phyloP scores from a whole-genome alignment of 2,888 invertebrate species.

The Pediacus dermestoides region DNA sequence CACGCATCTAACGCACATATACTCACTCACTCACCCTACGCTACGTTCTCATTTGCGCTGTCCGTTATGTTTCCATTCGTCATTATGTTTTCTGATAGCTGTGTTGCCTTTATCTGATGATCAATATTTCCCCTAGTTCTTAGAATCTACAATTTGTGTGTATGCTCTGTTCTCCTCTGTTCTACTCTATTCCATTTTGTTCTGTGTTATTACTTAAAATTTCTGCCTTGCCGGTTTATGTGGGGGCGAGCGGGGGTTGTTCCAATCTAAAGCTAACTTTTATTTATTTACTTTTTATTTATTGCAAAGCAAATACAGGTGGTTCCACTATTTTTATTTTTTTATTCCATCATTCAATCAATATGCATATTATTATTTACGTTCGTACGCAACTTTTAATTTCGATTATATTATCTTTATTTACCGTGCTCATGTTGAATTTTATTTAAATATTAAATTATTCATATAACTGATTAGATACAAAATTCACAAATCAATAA shows the following conservation, averaged over 20 bases:
- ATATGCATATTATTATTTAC: neutral
- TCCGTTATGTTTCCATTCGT: constrained; percentile 49
- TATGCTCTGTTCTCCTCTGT: constrained; percentile 13
- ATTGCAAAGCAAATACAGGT: constrained; percentile 36
- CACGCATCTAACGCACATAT: constrained; percentile 44
- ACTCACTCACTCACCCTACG: constrained; percentile 38
- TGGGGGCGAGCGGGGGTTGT: neutral
- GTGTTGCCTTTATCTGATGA: constrained; percentile 48
- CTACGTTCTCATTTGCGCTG: constrained; percentile 46
- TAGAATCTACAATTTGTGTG: constrained; percentile 37
- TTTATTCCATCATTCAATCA: too few species aligned
- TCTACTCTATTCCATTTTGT: too few species aligned
- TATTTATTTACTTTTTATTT: constrained; percentile 16
- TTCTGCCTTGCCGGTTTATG: constrained; percentile 21
- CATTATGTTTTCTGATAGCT: constrained; percentile 48
- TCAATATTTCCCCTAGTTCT: constrained; percentile 47
- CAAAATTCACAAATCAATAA: constrained; percentile 5
- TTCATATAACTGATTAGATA: constrained; percentile 34
- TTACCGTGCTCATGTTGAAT: constrained; percentile 30
- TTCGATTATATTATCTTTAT: constrained; percentile 35
- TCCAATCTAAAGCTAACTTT: too few species aligned
- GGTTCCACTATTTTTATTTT: constrained; percentile 25
- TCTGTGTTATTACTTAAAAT: constrained; percentile 18
- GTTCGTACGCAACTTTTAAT: constrained; percentile 25
- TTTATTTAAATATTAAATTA: constrained; percentile 40